Evolutionary conservation across 2,888 invertebrate species (phyloP).

Genomic region (Tipula vernalis): DNA sequence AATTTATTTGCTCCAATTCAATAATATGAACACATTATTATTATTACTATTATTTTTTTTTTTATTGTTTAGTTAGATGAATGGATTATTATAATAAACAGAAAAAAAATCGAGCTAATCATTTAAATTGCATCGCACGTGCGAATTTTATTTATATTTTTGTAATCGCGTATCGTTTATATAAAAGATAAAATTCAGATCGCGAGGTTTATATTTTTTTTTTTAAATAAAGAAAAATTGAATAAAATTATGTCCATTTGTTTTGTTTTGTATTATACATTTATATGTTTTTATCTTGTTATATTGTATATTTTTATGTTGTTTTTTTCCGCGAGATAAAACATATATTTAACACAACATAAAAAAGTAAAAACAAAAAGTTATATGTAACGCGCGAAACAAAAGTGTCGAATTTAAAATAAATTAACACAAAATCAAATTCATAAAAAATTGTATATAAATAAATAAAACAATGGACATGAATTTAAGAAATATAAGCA

Average conservation of each 20-base stretch:
- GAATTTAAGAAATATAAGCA: background rate
- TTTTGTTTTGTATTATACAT: background rate
- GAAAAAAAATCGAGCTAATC: background rate
- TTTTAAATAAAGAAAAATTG: background rate
- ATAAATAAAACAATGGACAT: constrained; percentile 8
- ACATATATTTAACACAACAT: background rate
- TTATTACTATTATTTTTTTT: background rate
- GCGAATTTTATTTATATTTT: background rate
- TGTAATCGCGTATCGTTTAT: background rate
- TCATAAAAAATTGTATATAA: constrained; percentile 7
- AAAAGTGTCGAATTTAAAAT: constrained; percentile 10
- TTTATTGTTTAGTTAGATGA: background rate
- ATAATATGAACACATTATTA: background rate
- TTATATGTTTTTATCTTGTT: background rate
- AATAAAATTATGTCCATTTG: constrained; percentile 4
- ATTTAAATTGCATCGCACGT: background rate
- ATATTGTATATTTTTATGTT: background rate
- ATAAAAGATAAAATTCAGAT: background rate
- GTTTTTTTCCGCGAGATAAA: background rate
- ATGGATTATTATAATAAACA: background rate
- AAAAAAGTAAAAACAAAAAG: background rate
- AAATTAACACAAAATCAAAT: constrained; percentile 10
- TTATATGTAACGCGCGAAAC: constrained; percentile 5
- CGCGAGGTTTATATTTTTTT: background rate
- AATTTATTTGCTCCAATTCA: background rate